These are phyloP conservation scores for Syngnathus floridae DNA, from an alignment of 2,113 vertebrate genomes.

Conservation along the genomic window DNA sequence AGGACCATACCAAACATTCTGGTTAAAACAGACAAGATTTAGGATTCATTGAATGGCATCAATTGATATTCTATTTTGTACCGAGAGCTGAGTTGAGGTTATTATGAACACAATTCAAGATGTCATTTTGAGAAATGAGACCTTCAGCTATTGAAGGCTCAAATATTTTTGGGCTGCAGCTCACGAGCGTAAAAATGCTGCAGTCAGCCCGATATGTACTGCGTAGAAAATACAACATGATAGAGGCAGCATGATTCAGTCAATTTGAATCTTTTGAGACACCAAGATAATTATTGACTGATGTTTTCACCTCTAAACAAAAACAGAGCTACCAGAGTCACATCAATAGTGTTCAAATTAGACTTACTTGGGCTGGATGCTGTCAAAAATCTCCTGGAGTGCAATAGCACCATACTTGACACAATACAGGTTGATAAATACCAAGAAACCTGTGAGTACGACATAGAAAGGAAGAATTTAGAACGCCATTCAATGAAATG, in stretches of 20 bases:
- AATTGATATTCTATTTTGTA: neutral
- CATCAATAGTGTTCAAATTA: neutral
- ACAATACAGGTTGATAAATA: constrained; percentile 92
- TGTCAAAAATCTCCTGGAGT: constrained; percentile 95
- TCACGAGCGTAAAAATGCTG: no score
- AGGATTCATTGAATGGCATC: neutral
- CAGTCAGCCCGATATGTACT: no score
- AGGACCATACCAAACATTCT: constrained; percentile 99
- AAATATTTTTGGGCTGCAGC: neutral
- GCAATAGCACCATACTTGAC: constrained; percentile 92
- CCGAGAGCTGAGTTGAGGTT: neutral
- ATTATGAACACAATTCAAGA: neutral
- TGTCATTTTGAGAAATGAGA: neutral
- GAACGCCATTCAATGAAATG: neutral
- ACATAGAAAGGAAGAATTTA: neutral
- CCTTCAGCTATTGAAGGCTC: neutral
- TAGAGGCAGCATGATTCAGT: no score
- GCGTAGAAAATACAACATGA: no score
- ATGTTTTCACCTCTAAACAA: neutral
- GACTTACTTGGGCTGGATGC: constrained; percentile 95
- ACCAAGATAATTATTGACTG: no score
- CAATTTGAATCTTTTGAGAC: no score
- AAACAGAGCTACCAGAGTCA: neutral
- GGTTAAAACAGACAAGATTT: neutral
- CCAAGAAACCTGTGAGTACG: constrained; percentile 83